A percentile compares a stretch with the other conserved stretches of the same genome.
phyloP scores from a whole-genome alignment of 2,888 invertebrate species.

The Eristalis tenax region DNA sequence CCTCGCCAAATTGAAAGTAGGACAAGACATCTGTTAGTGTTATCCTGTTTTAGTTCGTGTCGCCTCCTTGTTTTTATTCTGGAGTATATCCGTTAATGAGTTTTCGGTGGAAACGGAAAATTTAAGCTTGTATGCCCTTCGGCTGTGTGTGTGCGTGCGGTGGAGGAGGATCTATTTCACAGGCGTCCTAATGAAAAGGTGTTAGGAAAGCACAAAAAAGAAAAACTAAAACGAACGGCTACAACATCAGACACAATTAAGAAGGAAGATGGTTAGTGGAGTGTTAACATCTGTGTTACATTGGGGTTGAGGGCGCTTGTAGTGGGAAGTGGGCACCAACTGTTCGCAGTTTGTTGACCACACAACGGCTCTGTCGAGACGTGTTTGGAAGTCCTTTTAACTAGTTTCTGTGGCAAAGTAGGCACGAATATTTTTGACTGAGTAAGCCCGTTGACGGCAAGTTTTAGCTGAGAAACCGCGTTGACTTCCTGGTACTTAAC shows the following conservation, averaged over 20 bases:
- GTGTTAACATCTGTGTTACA: constrained; percentile 7
- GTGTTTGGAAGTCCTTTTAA: not conserved
- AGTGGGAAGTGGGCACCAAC: not conserved
- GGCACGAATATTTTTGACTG: not conserved
- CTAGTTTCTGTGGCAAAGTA: not conserved
- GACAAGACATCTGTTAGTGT: constrained; percentile 66
- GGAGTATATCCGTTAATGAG: constrained; percentile 59
- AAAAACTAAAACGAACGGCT: not conserved
- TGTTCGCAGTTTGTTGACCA: not conserved
- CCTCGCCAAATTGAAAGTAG: constrained; percentile 48
- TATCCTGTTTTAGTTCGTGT: constrained; percentile 46
- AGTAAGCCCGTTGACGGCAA: not conserved
- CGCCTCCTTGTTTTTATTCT: constrained; percentile 5
- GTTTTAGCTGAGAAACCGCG: not conserved
- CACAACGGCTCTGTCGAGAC: not conserved
- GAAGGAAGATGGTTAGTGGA: not conserved
- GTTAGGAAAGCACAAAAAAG: constrained; percentile 22
- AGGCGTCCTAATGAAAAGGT: constrained; percentile 48
- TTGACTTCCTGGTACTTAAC: not conserved
- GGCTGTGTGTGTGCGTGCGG: constrained; percentile 29
- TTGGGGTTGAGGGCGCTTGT: not conserved
- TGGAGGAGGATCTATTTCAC: constrained; percentile 22
- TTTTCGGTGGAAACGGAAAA: constrained; percentile 65
- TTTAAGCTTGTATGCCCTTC: constrained; percentile 36
- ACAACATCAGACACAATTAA: constrained; percentile 50